phyloP scores from a whole-genome alignment of 2,113 vertebrate genomes.

The Neodontobutis hainanensis region DNA sequence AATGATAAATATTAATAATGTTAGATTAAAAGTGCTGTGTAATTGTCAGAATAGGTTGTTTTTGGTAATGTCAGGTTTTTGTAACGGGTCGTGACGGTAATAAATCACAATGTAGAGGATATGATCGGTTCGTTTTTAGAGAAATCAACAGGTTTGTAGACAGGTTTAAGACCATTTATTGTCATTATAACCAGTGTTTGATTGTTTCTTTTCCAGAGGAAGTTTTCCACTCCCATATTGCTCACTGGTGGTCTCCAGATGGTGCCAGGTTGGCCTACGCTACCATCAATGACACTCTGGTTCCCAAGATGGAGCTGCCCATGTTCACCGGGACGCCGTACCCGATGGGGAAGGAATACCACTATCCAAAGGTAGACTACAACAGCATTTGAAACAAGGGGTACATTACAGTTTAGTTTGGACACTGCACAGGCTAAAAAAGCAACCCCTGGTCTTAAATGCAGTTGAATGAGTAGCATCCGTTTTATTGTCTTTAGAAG shows the following conservation, averaged over 20 bases:
- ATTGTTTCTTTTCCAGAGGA: constrained; percentile 82
- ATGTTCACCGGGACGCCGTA: constrained; percentile 88
- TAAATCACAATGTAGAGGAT: too few species aligned
- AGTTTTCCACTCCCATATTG: constrained; percentile 90
- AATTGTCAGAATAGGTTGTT: background rate
- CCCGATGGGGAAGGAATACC: constrained; percentile 87
- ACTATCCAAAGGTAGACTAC: constrained; percentile 91
- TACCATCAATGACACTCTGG: constrained; percentile 93
- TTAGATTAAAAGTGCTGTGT: background rate
- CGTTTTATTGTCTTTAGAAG: too few species aligned
- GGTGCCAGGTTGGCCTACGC: constrained; percentile 91
- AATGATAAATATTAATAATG: constrained; percentile 2
- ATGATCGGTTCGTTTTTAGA: too few species aligned
- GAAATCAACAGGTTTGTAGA: too few species aligned
- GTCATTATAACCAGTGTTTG: constrained; percentile 7
- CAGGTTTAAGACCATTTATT: background rate
- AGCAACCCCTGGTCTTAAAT: too few species aligned
- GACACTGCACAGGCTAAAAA: too few species aligned
- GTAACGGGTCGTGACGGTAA: background rate
- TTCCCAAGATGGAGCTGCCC: constrained; percentile 93
- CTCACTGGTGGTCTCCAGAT: constrained; percentile 98
- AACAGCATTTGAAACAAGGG: too few species aligned
- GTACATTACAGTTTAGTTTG: too few species aligned
- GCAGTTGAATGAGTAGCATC: too few species aligned
- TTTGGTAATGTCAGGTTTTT: background rate